Evolutionary conservation across 2,888 invertebrate genomes (phyloP).

Genomic region (Andrena bucephala): DNA sequence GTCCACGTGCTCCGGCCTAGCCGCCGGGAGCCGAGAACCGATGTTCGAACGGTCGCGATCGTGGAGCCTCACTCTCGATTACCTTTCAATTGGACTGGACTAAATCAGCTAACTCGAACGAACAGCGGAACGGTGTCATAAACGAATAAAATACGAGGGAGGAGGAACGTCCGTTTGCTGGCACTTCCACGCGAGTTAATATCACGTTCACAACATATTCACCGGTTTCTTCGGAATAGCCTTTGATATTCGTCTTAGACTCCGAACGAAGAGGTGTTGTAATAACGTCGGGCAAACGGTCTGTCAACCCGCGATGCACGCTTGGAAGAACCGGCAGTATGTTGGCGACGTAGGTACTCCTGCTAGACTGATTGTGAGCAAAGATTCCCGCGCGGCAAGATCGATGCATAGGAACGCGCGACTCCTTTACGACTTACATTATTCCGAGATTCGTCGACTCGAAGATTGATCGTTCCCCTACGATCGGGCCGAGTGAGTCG

Average conservation of each 20-base stretch:
- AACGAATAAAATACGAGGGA: not conserved
- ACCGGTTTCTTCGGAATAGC: too few relatives aligned
- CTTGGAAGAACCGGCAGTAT: not conserved
- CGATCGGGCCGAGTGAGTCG: too few relatives aligned
- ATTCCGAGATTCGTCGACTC: too few relatives aligned
- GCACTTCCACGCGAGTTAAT: not conserved
- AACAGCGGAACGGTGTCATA: not conserved
- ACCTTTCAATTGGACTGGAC: too few relatives aligned
- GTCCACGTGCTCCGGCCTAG: slow-evolving; percentile 58
- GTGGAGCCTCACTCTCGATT: not conserved
- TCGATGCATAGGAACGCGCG: too few relatives aligned
- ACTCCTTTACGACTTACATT: too few relatives aligned
- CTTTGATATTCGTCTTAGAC: not conserved
- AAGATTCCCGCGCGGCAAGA: too few relatives aligned
- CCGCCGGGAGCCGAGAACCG: slow-evolving; percentile 10
- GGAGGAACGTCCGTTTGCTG: not conserved
- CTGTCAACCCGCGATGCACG: not conserved
- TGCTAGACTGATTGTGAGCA: too few relatives aligned
- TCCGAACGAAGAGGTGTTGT: not conserved
- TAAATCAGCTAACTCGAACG: not conserved
- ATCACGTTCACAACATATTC: not conserved
- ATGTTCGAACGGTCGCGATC: not conserved
- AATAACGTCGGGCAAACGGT: not conserved
- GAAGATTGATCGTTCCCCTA: too few relatives aligned
- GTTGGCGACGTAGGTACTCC: not conserved